Conservation (phyloP, 2,797 vertebrate genomes). For the Eulemur rubriventer region DNA sequence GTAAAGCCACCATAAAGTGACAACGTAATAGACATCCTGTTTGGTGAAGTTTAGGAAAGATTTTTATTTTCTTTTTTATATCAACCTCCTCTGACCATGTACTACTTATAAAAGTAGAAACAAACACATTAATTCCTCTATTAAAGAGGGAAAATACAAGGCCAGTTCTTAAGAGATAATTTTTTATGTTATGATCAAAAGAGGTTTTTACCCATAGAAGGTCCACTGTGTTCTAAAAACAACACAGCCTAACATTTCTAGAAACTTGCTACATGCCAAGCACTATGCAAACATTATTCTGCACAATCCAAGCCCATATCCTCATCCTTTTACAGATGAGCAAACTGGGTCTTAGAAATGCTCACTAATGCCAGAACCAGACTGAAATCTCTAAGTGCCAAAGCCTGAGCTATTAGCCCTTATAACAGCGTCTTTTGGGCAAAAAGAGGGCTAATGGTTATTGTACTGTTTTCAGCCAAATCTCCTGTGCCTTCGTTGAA, state of each 20-base stretch:
- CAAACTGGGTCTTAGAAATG: neutral
- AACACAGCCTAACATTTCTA: neutral
- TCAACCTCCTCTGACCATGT: neutral
- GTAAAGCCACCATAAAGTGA: neutral
- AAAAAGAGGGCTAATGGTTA: neutral
- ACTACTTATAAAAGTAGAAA: constrained; percentile 38
- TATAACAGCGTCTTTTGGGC: neutral
- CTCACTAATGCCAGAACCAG: neutral
- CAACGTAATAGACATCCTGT: neutral
- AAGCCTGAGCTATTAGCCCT: neutral
- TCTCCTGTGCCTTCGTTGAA: neutral
- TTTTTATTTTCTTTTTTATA: constrained; percentile 20
- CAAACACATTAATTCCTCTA: neutral
- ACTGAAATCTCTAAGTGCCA: neutral
- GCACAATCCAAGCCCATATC: neutral
- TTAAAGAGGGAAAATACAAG: neutral
- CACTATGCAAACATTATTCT: neutral
- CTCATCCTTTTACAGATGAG: neutral
- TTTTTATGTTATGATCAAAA: constrained; percentile 10
- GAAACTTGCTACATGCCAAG: neutral
- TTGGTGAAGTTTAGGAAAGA: neutral
- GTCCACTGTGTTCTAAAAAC: neutral
- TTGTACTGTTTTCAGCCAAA: neutral
- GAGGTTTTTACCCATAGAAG: neutral
- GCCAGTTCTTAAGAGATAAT: neutral